Evolutionary conservation across 2,888 invertebrate species (phyloP), one percentile per base, ranked within the genome.

Genomic region (Lapara coniferarum): DNA sequence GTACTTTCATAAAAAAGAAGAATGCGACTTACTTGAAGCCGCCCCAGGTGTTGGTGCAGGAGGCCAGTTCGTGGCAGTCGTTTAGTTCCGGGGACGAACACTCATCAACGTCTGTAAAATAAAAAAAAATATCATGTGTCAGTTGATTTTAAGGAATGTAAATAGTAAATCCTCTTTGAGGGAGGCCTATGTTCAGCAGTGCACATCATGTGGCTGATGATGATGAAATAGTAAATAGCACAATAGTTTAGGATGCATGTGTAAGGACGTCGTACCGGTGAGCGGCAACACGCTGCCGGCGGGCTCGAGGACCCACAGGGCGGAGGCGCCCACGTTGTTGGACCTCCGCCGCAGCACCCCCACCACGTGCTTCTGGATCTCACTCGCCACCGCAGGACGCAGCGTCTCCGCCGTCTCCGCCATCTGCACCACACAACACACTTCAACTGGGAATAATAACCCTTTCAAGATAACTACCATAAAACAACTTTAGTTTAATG

Each of bases 271-370:
- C n/a, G 80, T 79, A 96, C 96, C 96, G 14, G 59, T 59, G n/a
- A 70, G 59, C 13, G 96, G 96, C 0, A 97, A 96, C 16, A 98
- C 96, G 0, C 97, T 96, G 19, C 97, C 97, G 0, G 96, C 95
- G 0, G 97, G 97, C 0, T 96, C 96, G 75, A 97, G 97, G 0
- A 98, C 98, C 94, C 96, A 98, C 0, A 98, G 89, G 0, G 97
- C 97, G 5, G 98, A 98, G 58, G 97, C 96, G 0, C 98, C 98
- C 49, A 98, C 96, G 83, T 98, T 98, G 88, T 98, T 98, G 76
- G 97, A 96, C 14, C 97, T 94, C 0, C 97, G 94, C 69, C 97
- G 95, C 69, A 98, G 96, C 0, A 97, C 97, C 0, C 97, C 97
- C 16, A 97, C 89, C 14, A 98, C 90, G 86, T 98, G 98, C 75